Percentiles rank a stretch among this genome's conserved stretches.
Conservation (phyloP, 2,797 vertebrate genomes). For the Loriculus beryllinus region DNA sequence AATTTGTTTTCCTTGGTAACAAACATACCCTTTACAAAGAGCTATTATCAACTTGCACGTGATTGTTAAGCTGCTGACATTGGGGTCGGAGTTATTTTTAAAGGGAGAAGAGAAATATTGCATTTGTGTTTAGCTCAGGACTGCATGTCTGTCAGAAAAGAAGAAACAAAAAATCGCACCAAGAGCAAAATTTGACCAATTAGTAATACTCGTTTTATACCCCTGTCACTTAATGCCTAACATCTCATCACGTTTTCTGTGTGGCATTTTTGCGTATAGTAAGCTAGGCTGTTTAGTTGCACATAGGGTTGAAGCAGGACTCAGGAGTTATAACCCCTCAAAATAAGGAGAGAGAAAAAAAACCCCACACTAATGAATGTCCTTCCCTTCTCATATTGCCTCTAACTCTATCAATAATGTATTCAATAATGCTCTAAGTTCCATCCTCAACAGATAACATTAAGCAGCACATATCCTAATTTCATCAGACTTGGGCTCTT, state of each 20-base stretch:
- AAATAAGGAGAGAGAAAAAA: neutral
- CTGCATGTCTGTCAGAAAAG: neutral
- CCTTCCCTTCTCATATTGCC: constrained; percentile 11
- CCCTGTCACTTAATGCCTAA: neutral
- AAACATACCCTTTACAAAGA: neutral
- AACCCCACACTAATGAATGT: neutral
- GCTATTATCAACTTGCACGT: neutral
- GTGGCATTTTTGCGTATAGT: neutral
- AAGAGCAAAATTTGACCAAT: neutral
- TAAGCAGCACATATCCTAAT: constrained; percentile 11
- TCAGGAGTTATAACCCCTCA: neutral
- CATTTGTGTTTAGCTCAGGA: neutral
- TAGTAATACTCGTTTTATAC: neutral
- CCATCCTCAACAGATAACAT: constrained; percentile 33
- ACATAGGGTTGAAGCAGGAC: neutral
- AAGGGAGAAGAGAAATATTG: neutral
- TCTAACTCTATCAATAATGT: constrained; percentile 39
- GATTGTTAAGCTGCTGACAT: neutral
- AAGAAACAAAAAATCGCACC: neutral
- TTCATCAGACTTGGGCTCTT: constrained; percentile 41
- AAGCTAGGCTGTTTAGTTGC: neutral
- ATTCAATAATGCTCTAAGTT: constrained; percentile 20
- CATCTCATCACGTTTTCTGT: neutral
- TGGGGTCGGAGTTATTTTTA: neutral
- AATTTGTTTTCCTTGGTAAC: neutral